A percentile compares a stretch with the other conserved stretches of the same genome.
These are phyloP conservation scores for Xerus rutilus DNA, from an alignment of 2,797 vertebrate genomes.

Conservation along the genomic window DNA sequence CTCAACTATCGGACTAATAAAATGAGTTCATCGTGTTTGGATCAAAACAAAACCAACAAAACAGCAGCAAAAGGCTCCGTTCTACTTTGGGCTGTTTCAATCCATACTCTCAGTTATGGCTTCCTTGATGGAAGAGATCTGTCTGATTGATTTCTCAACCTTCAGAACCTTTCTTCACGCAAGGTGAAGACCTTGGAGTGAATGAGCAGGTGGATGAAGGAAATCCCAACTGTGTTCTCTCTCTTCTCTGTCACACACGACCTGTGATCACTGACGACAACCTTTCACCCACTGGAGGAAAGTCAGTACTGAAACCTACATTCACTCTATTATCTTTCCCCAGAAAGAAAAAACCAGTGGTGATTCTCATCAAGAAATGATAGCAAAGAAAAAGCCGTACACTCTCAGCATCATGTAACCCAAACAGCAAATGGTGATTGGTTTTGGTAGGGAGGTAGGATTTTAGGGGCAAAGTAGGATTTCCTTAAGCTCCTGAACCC, in stretches of 20 bases:
- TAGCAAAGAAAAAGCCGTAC: background rate
- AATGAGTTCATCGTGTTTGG: constrained; percentile 79
- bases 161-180: background rate
- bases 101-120: background rate
- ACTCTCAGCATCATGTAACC: background rate
- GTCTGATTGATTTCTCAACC: background rate
- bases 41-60: background rate
- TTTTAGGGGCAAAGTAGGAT: background rate
- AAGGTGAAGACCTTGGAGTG: background rate
- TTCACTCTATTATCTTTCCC: background rate
- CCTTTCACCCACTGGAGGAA: too few relatives aligned
- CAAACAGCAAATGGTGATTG: background rate
- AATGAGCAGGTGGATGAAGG: background rate
- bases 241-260: background rate
- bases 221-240: background rate
- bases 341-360: background rate
- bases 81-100: too few relatives aligned
- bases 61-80: background rate
- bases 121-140: background rate
- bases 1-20: constrained; percentile 84
- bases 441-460: background rate
- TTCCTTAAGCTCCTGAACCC: background rate
- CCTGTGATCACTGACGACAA: accelerated
- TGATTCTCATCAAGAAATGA: background rate
- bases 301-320: background rate